A percentile compares a stretch with the other conserved stretches of the same genome.
These are phyloP conservation scores for Philereme transversata DNA, from an alignment of 2,888 invertebrate genomes.

Conservation along the genomic window DNA sequence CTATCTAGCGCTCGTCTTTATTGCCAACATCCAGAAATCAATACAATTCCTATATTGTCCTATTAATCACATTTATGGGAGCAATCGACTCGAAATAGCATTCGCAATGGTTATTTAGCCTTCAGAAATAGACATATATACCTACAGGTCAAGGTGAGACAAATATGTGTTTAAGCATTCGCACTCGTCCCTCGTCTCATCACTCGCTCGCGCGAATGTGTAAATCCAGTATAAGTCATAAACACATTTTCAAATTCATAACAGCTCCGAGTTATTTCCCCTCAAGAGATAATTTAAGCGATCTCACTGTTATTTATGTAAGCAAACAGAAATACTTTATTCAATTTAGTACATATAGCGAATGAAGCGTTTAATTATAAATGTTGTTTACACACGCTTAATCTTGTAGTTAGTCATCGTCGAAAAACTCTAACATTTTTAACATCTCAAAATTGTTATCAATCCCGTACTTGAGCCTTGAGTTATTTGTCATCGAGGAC, in stretches of 20 bases:
- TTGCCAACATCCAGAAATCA: conserved; percentile 14
- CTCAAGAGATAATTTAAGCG: conserved; percentile 8
- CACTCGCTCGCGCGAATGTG: neutral
- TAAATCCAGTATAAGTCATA: no score
- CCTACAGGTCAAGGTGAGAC: no score
- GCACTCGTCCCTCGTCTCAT: neutral
- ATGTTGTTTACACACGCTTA: conserved; percentile 14
- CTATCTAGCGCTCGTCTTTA: conserved; percentile 13
- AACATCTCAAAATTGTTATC: no score
- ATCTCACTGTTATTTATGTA: conserved; percentile 16
- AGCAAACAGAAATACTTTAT: conserved; percentile 20
- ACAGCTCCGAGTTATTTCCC: conserved; percentile 7
- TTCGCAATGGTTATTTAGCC: no score
- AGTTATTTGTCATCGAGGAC: no score
- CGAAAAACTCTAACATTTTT: no score
- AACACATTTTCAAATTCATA: conserved; percentile 1
- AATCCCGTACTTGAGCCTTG: no score
- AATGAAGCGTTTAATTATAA: conserved; percentile 15
- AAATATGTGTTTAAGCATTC: neutral
- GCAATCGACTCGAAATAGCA: conserved; percentile 10
- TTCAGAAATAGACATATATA: no score
- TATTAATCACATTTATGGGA: conserved; percentile 17
- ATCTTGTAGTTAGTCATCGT: conserved; percentile 4
- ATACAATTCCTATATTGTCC: conserved; percentile 17
- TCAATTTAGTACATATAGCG: conserved; percentile 11